Evolutionary conservation across 1,140 invertebrate species (phyloP).

Genomic region (Lasioglossum baleicum): DNA sequence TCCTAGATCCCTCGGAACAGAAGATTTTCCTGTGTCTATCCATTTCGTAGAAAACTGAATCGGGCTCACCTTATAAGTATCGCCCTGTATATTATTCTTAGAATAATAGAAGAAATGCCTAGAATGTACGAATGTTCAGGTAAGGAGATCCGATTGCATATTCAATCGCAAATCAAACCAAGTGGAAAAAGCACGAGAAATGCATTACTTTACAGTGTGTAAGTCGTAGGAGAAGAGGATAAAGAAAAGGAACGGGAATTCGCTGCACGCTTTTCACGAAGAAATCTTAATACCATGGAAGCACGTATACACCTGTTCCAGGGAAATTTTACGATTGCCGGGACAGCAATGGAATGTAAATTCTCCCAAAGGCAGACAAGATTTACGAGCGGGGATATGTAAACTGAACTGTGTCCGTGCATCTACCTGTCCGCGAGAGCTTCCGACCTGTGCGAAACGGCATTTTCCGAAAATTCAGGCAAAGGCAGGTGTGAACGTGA

Average conservation of each 20-base stretch:
- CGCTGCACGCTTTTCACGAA: background rate
- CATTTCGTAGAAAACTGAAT: too few relatives aligned
- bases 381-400: slow-evolving; percentile 40
- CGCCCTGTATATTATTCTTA: too few relatives aligned
- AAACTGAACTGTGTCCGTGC: slow-evolving; percentile 26
- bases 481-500: slow-evolving; percentile 9
- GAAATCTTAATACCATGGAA: slow-evolving; percentile 7
- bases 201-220: too few relatives aligned
- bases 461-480: slow-evolving; percentile 39
- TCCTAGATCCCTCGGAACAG: too few relatives aligned
- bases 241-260: background rate
- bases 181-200: too few relatives aligned
- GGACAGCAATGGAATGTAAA: slow-evolving; percentile 43
- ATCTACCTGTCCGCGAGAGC: slow-evolving; percentile 29
- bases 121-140: too few relatives aligned
- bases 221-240: background rate
- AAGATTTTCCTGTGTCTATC: too few relatives aligned
- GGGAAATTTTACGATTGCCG: slow-evolving; percentile 36
- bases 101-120: too few relatives aligned
- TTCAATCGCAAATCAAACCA: too few relatives aligned
- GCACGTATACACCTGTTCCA: slow-evolving; percentile 29
- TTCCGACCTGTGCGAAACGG: background rate
- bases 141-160: too few relatives aligned
- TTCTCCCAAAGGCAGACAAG: slow-evolving; percentile 39
- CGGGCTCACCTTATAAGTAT: too few relatives aligned